Evolutionary conservation across 35 echinoderm and acorn worm genomes (phyloP), one percentile per base, ranked within the genome.

Genomic region (Eucidaris tribuloides): DNA sequence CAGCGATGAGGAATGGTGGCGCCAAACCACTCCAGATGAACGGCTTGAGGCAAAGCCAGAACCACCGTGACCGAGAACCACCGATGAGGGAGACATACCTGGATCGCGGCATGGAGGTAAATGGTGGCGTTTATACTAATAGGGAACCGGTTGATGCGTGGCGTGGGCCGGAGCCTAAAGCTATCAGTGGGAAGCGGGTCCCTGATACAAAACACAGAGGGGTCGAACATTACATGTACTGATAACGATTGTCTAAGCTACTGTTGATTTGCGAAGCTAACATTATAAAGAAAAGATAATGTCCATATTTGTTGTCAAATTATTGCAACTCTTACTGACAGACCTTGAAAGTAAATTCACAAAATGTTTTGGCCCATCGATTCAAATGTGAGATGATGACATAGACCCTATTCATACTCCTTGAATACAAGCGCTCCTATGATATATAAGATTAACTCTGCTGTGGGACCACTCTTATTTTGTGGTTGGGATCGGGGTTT

Each of bases 221-320:
- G 38, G 68, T 74, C 24, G 68, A 74, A 1, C 68, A 74, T 74
- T 74, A 74, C 68, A 44, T 74, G 36, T 74, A 74, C 68, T 74
- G 44, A 74, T 36, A 7, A 64, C 30, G 13, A 64, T 34, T 1
- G 19, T 64, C 28, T 15, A n/a, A 32, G 28, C 37, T 31, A 28
- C 29, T 34, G 17, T 59, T 17, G 56, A 59, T 18, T 59, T 19
- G 5, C 56, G 56, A 59, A 59, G 22, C 56, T 23, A 1, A 59
- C 56, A 59, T 59, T 59, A 58, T 9, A 23, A 4, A 58, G 55
- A 23, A 22, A 59, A 23, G 55, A 24, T 59, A 59, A 24, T n/a
- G n/a, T n/a, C n/a, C n/a, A n/a, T n/a, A n/a, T n/a, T n/a, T n/a
- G n/a, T n/a, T n/a, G n/a, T n/a, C n/a, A n/a, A n/a, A n/a, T n/a